A percentile compares a stretch with the other conserved stretches of the same genome.
Conservation (phyloP, 2,797 vertebrate species). For the Rhincodon typus region DNA sequence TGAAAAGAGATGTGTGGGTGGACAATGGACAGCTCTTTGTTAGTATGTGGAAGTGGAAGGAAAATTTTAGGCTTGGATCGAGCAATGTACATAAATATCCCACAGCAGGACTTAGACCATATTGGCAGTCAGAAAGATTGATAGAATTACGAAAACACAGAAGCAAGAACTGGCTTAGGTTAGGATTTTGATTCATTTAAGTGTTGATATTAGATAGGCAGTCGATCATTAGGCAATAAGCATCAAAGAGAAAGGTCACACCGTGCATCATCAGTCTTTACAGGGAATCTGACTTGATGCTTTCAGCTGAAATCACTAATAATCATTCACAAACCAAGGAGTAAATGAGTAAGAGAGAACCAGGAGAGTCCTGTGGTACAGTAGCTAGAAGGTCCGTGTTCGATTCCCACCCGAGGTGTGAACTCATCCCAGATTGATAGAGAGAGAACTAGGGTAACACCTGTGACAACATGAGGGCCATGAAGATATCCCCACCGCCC, state of each 20-base stretch:
- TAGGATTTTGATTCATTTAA: not conserved
- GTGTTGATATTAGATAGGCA: not conserved
- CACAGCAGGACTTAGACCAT: not conserved
- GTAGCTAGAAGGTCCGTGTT: no score
- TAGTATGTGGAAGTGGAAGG: not conserved
- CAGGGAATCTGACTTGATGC: not conserved
- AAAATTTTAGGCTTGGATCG: not conserved
- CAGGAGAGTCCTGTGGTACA: no score
- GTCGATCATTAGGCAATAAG: not conserved
- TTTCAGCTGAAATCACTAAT: not conserved
- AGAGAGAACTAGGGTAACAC: not conserved
- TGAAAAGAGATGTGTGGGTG: not conserved
- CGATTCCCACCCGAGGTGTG: no score
- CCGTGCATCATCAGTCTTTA: not conserved
- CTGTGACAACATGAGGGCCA: not conserved
- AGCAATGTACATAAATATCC: not conserved
- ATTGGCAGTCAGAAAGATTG: not conserved
- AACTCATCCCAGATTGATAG: no score
- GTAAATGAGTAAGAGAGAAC: no score
- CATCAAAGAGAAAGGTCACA: not conserved
- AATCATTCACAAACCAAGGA: not conserved
- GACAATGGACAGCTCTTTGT: not conserved
- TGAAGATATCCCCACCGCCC: not conserved
- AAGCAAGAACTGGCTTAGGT: not conserved
- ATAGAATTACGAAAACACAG: not conserved